These are phyloP conservation scores for Tokudaia muenninki DNA, from an alignment of 2,797 vertebrate species.

Conservation along the genomic window DNA sequence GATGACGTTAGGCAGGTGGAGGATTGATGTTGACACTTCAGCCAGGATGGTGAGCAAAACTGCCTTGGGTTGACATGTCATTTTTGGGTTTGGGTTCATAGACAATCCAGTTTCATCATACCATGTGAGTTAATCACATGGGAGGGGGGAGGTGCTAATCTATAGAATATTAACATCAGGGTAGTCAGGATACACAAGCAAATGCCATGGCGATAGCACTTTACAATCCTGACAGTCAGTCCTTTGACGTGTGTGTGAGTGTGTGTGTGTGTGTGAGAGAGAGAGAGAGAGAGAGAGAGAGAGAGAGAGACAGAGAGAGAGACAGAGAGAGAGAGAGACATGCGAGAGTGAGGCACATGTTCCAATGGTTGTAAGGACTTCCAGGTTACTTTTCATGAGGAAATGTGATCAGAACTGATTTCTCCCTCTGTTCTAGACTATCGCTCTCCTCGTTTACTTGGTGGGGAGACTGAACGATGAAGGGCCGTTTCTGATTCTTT, in stretches of 20 bases:
- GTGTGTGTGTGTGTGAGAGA: neutral
- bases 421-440: constrained; percentile 89
- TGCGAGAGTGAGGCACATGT: neutral
- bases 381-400: neutral
- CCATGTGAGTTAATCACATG: neutral
- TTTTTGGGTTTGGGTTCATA: neutral
- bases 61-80: neutral
- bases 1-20: neutral
- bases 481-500: constrained; percentile 93
- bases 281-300: no score
- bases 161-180: neutral
- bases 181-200: neutral
- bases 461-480: constrained; percentile 87
- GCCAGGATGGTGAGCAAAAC: neutral
- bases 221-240: neutral
- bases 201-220: neutral
- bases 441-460: constrained; percentile 93
- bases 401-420: neutral
- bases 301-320: no score
- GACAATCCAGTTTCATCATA: neutral
- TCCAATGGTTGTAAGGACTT: neutral
- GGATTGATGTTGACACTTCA: neutral
- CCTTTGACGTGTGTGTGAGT: neutral
- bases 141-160: neutral
- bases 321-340: no score